Percentiles rank a stretch among this genome's conserved stretches.
These are phyloP conservation scores for Leptoteleia sp. DNA, from an alignment of 1,140 invertebrate species.

Conservation along the genomic window DNA sequence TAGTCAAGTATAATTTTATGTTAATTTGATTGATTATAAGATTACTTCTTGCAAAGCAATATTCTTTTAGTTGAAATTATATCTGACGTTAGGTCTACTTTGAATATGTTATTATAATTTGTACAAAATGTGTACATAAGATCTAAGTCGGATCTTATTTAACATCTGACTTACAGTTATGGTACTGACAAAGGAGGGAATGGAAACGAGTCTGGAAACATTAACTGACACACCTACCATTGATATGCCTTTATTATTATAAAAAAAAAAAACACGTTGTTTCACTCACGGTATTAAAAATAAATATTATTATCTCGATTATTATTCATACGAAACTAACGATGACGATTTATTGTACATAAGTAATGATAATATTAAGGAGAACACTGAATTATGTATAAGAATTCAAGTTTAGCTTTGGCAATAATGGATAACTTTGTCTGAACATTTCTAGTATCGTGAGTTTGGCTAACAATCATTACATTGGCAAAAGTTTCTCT, in stretches of 20 bases:
- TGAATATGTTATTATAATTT: neutral
- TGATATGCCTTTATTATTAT: constrained; percentile 63
- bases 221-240: constrained; percentile 50
- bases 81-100: constrained; percentile 6
- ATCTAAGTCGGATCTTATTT: constrained; percentile 3
- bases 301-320: constrained; percentile 37
- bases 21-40: no score
- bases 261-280: constrained; percentile 37
- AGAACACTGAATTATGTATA: constrained; percentile 39
- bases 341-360: constrained; percentile 50
- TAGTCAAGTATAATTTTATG: no score
- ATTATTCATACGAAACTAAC: constrained; percentile 31
- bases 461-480: constrained; percentile 35
- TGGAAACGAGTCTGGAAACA: constrained; percentile 27
- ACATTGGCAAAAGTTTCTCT: constrained; percentile 38
- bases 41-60: no score
- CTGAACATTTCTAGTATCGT: constrained; percentile 47
- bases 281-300: constrained; percentile 58
- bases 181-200: constrained; percentile 10
- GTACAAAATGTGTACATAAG: constrained; percentile 40
- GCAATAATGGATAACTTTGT: constrained; percentile 53
- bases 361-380: constrained; percentile 31
- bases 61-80: no score
- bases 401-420: constrained; percentile 55
- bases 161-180: constrained; percentile 11